These are phyloP conservation scores for Chaitophorus viminalis DNA, from an alignment of 2,888 invertebrate species.

Conservation along the genomic window DNA sequence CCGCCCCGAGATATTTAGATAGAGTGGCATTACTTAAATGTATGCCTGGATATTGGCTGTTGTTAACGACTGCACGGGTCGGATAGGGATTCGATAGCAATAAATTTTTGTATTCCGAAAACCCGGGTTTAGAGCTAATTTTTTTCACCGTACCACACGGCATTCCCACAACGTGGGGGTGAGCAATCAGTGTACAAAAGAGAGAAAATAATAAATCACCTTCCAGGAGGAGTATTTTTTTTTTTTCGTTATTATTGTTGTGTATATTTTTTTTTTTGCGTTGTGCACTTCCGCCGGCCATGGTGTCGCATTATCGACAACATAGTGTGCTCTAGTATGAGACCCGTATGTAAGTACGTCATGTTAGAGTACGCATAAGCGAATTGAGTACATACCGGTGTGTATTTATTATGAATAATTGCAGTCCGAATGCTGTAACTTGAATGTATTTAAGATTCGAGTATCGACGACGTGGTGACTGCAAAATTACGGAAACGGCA, in stretches of 20 bases:
- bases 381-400: too few relatives aligned
- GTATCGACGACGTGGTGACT: too few relatives aligned
- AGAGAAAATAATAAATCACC: conserved; percentile 42
- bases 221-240: not conserved
- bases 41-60: conserved; percentile 46
- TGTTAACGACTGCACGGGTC: conserved; percentile 51
- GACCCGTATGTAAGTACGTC: not conserved
- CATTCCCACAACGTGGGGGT: conserved; percentile 6
- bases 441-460: too few relatives aligned
- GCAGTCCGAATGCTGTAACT: too few relatives aligned
- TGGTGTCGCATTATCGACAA: not conserved
- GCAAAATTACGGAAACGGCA: too few relatives aligned
- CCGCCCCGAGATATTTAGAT: conserved; percentile 45
- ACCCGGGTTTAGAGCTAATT: conserved; percentile 55
- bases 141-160: not conserved
- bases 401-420: too few relatives aligned
- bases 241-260: not conserved
- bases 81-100: conserved; percentile 45
- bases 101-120: conserved; percentile 48
- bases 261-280: too few relatives aligned
- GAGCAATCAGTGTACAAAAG: conserved; percentile 34
- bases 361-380: too few relatives aligned
- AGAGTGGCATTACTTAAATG: conserved; percentile 53
- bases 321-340: not conserved
- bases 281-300: too few relatives aligned